These are phyloP conservation scores for Caenorhabditis angaria DNA, from an alignment of 2,888 invertebrate species.

Conservation along the genomic window DNA sequence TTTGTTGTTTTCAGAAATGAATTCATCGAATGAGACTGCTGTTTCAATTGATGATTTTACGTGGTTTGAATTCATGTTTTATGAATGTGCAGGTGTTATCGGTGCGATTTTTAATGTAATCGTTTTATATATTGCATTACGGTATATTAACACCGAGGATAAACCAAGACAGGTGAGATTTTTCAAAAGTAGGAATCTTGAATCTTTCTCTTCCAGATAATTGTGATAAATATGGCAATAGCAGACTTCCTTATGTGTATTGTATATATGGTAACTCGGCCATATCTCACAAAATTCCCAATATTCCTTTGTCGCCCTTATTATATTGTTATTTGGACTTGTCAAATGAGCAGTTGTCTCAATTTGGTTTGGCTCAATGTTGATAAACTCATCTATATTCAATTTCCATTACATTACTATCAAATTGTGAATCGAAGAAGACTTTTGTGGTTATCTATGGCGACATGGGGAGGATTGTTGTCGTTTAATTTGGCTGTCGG, in stretches of 20 bases:
- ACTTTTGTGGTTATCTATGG: conserved; percentile 53
- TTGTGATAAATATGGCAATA: conserved; percentile 72
- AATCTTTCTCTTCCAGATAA: conserved; percentile 56
- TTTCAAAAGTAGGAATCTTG: conserved; percentile 5
- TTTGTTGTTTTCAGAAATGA: not conserved
- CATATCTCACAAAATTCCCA: conserved; percentile 58
- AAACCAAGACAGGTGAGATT: conserved; percentile 67
- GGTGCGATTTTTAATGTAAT: conserved; percentile 66
- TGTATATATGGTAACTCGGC: conserved; percentile 68
- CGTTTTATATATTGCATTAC: conserved; percentile 67
- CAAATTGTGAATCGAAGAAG: conserved; percentile 60
- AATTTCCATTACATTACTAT: conserved; percentile 70
- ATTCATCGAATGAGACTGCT: not conserved
- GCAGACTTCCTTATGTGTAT: conserved; percentile 69
- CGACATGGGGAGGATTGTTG: conserved; percentile 61
- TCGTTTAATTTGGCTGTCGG: conserved; percentile 52
- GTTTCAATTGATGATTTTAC: conserved; percentile 39
- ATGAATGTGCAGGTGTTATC: conserved; percentile 57
- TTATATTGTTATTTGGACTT: conserved; percentile 68
- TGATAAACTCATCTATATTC: conserved; percentile 69
- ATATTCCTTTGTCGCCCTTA: conserved; percentile 62
- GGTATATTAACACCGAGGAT: conserved; percentile 68
- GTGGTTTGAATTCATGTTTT: conserved; percentile 54
- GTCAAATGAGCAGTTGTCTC: conserved; percentile 68
- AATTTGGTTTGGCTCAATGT: conserved; percentile 69